These are phyloP conservation scores for Patella caerulea DNA, from an alignment of 2,888 invertebrate genomes.

Conservation along the genomic window DNA sequence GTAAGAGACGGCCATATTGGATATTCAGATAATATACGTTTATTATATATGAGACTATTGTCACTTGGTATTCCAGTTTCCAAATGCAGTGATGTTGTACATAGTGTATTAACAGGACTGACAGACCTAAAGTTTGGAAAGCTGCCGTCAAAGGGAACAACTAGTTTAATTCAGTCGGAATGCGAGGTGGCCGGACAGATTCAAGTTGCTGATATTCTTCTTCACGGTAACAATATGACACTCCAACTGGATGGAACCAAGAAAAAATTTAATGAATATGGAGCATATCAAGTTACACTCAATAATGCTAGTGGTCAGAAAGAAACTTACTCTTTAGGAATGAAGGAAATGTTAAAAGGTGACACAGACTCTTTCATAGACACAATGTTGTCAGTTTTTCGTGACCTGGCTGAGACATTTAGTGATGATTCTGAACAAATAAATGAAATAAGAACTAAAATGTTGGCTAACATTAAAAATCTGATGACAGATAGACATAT, in stretches of 20 bases:
- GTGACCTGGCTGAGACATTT: not conserved
- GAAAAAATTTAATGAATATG: not conserved
- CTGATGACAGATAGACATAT: not conserved
- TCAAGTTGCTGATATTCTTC: not conserved
- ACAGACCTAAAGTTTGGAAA: not conserved
- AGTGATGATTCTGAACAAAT: not conserved
- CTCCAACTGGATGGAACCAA: not conserved
- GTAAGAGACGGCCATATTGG: too few species aligned
- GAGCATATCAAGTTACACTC: not conserved
- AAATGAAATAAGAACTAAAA: not conserved
- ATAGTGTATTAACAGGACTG: not conserved
- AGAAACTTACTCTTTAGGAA: not conserved
- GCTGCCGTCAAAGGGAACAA: not conserved
- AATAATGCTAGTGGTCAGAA: not conserved
- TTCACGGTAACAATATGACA: not conserved
- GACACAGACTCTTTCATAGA: not conserved
- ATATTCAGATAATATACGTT: not conserved
- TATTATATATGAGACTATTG: not conserved
- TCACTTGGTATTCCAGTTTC: constrained; percentile 3
- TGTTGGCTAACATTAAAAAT: not conserved
- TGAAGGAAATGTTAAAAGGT: not conserved
- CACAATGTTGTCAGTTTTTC: not conserved
- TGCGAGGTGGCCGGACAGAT: not conserved
- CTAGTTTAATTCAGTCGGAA: not conserved
- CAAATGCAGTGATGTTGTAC: not conserved